These are phyloP conservation scores for Agonopterix arenella DNA, from an alignment of 2,888 invertebrate species.

Conservation along the genomic window DNA sequence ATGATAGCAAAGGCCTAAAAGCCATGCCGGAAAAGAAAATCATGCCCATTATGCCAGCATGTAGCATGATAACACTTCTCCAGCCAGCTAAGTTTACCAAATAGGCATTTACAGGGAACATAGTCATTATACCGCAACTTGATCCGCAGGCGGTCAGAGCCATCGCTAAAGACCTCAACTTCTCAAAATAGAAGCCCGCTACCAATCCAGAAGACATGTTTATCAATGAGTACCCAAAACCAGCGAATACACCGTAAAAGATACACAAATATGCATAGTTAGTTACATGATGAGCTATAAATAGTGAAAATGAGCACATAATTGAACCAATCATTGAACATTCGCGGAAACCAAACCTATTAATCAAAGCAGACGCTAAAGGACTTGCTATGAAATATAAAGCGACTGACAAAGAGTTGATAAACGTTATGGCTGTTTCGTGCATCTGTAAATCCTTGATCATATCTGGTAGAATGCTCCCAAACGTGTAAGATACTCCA, in stretches of 20 bases:
- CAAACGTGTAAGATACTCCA: slow-evolving; percentile 55
- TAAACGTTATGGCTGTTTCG: slow-evolving; percentile 39
- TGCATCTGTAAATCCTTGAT: slow-evolving; percentile 37
- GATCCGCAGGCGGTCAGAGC: too few relatives aligned
- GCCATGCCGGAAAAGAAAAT: slow-evolving; percentile 54
- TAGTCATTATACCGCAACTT: slow-evolving; percentile 49
- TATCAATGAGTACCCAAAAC: slow-evolving; percentile 52
- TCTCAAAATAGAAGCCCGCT: slow-evolving; percentile 68
- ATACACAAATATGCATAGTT: slow-evolving; percentile 36
- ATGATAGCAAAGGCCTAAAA: slow-evolving; percentile 49
- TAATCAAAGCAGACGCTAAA: slow-evolving; percentile 56
- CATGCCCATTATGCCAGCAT: slow-evolving; percentile 49
- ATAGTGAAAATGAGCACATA: slow-evolving; percentile 38
- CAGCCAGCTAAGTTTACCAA: slow-evolving; percentile 49
- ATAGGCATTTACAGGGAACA: slow-evolving; percentile 49
- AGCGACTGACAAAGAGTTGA: slow-evolving; percentile 55
- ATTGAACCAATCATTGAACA: slow-evolving; percentile 56
- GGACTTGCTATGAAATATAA: slow-evolving; percentile 54
- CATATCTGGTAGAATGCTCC: slow-evolving; percentile 52
- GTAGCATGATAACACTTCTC: slow-evolving; percentile 51
- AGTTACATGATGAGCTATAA: slow-evolving; percentile 46
- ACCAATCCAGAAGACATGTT: slow-evolving; percentile 50
- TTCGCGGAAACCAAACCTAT: slow-evolving; percentile 62
- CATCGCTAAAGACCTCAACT: slow-evolving; percentile 51
- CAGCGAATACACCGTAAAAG: slow-evolving; percentile 52